phyloP scores from a whole-genome alignment of 23 tunicate genomes.

The Halocynthia roretzi region DNA sequence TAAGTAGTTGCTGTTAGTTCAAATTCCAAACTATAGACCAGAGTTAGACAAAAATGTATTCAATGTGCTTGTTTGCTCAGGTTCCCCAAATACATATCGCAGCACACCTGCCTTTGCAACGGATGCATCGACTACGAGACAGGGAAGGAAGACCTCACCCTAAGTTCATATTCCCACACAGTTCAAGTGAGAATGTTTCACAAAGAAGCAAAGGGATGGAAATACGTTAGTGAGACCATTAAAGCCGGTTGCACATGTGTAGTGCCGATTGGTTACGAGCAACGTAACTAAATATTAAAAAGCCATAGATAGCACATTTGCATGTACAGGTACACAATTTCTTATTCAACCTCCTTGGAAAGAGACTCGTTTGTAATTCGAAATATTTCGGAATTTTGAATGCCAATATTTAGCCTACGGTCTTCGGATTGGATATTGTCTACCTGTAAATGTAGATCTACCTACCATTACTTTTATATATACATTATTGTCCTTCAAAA shows the following conservation, averaged over 20 bases:
- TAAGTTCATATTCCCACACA: background rate
- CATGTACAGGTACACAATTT: too few species aligned
- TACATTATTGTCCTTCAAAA: too few species aligned
- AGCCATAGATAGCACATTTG: too few species aligned
- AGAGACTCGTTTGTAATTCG: too few species aligned
- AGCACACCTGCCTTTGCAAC: conserved; percentile 16
- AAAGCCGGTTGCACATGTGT: conserved; percentile 8
- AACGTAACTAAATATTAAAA: too few species aligned
- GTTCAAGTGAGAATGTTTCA: conserved; percentile 4
- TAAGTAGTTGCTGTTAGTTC: background rate
- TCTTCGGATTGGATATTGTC: too few species aligned
- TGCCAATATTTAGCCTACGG: too few species aligned
- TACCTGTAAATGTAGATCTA: too few species aligned
- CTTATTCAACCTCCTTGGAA: too few species aligned
- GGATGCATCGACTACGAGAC: conserved; percentile 16
- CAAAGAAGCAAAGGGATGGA: background rate
- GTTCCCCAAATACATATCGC: conserved; percentile 6
- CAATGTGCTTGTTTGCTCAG: background rate
- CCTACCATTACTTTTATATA: too few species aligned
- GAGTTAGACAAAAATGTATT: background rate
- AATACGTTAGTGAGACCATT: background rate
- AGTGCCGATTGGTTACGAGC: background rate
- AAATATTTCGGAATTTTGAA: too few species aligned
- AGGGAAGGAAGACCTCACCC: background rate
- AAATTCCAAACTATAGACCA: background rate